These are phyloP conservation scores for Pterocles burchelli DNA, from an alignment of 2,113 vertebrate species.

Conservation along the genomic window DNA sequence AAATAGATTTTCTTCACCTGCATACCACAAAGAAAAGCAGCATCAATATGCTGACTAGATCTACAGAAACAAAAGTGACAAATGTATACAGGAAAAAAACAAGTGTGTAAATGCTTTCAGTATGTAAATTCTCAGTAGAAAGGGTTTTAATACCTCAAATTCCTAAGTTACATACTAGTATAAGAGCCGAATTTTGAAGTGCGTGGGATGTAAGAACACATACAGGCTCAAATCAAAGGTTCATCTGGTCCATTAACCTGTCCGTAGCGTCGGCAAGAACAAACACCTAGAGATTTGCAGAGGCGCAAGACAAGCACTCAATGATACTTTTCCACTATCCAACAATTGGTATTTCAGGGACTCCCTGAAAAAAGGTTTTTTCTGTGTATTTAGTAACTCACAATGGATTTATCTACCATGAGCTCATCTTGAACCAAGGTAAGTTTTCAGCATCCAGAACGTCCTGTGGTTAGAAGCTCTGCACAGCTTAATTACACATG, in stretches of 20 bases:
- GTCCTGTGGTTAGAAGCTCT: background rate
- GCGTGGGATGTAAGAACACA: background rate
- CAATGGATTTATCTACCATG: background rate
- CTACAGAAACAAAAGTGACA: background rate
- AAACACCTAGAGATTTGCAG: background rate
- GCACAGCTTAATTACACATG: background rate
- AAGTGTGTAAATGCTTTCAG: background rate
- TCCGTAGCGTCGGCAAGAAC: background rate
- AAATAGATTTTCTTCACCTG: background rate
- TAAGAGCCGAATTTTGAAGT: background rate
- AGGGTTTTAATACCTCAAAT: background rate
- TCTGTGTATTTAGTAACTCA: background rate
- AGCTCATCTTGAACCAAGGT: background rate
- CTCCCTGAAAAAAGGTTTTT: background rate
- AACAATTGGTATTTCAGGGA: background rate
- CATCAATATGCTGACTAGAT: background rate
- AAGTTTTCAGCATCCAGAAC: background rate
- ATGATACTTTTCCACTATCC: background rate
- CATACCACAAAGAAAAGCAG: background rate
- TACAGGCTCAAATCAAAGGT: background rate
- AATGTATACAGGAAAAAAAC: fast-evolving
- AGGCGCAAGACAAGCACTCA: background rate
- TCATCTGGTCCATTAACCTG: background rate
- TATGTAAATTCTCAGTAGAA: background rate
- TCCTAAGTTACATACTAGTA: background rate